A percentile compares a stretch with the other conserved stretches of the same genome.
Conservation (phyloP, 2,888 invertebrate genomes). For the Orchesella flavescens region DNA sequence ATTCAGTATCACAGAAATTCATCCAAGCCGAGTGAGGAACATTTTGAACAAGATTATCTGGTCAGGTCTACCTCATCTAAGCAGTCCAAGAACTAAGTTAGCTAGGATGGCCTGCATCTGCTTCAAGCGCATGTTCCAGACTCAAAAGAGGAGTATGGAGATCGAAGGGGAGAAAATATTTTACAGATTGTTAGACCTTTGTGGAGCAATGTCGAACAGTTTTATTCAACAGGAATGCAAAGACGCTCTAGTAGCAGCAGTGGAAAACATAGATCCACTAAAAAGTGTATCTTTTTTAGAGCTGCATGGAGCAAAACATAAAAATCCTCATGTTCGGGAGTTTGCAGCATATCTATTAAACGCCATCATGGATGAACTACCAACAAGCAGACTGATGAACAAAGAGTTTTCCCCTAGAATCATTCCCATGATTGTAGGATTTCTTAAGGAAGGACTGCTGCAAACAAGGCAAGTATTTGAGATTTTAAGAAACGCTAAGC, state of each 20-base stretch:
- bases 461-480: slow-evolving; percentile 23
- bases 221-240: slow-evolving; percentile 49
- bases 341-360: slow-evolving; percentile 38
- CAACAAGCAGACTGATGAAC: slow-evolving; percentile 39
- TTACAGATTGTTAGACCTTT: slow-evolving; percentile 38
- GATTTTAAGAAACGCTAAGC: background rate
- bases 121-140: slow-evolving; percentile 44
- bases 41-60: slow-evolving; percentile 39
- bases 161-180: slow-evolving; percentile 37
- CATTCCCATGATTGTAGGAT: slow-evolving; percentile 44
- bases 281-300: slow-evolving; percentile 44
- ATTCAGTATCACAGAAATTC: slow-evolving; percentile 32
- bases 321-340: slow-evolving; percentile 48
- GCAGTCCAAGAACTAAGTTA: slow-evolving; percentile 30
- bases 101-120: slow-evolving; percentile 42
- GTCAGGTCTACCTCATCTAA: slow-evolving; percentile 38
- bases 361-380: slow-evolving; percentile 41
- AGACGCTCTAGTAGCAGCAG: slow-evolving; percentile 37
- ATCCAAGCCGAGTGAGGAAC: slow-evolving; percentile 20
- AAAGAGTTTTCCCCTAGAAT: slow-evolving; percentile 47
- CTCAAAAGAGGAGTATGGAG: slow-evolving; percentile 42
- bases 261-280: slow-evolving; percentile 34
- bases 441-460: slow-evolving; percentile 32
- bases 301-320: slow-evolving; percentile 44
- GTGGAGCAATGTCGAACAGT: slow-evolving; percentile 39